Evolutionary conservation across 2,113 vertebrate genomes (phyloP).

Genomic region (Thalassoma bifasciatum): DNA sequence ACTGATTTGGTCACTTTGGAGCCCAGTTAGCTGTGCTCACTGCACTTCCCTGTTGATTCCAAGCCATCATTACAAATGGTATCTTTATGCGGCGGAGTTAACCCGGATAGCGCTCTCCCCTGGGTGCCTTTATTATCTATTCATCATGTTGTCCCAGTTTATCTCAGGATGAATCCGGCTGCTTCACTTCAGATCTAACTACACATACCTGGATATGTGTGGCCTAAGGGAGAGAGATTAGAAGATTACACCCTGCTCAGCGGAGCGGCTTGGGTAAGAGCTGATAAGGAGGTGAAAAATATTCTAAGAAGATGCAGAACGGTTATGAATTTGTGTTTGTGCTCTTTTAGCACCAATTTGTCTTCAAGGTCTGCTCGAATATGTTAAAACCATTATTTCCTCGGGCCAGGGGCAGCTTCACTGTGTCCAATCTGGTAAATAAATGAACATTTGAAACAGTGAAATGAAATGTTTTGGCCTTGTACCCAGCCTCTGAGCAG

Average conservation of each 20-base stretch:
- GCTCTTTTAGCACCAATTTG: slow-evolving; percentile 22
- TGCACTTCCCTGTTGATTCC: slow-evolving; percentile 63
- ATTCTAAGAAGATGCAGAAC: slow-evolving; percentile 36
- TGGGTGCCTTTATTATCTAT: slow-evolving; percentile 80
- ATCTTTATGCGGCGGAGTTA: slow-evolving; percentile 77
- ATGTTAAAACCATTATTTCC: slow-evolving; percentile 36
- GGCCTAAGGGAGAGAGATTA: slow-evolving; percentile 65
- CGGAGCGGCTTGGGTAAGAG: slow-evolving; percentile 36
- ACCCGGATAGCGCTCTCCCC: slow-evolving; percentile 79
- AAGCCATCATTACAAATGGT: slow-evolving; percentile 75
- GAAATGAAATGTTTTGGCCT: slow-evolving; percentile 61
- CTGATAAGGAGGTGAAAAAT: slow-evolving; percentile 53
- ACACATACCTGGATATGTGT: slow-evolving; percentile 61
- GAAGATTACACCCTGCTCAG: slow-evolving; percentile 51
- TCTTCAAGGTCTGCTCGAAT: slow-evolving; percentile 25
- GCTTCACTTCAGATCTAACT: slow-evolving; percentile 63
- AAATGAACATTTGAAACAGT: slow-evolving; percentile 56
- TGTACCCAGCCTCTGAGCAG: slow-evolving; percentile 45
- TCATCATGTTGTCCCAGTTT: slow-evolving; percentile 86
- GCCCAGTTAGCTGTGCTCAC: slow-evolving; percentile 69
- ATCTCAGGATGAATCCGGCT: slow-evolving; percentile 76
- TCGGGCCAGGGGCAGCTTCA: slow-evolving; percentile 28
- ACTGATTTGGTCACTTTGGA: slow-evolving; percentile 79
- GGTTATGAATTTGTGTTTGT: slow-evolving; percentile 21
- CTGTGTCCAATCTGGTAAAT: slow-evolving; percentile 55